phyloP scores from a whole-genome alignment of 23 tunicate species.

The Oikopleura dioica region DNA sequence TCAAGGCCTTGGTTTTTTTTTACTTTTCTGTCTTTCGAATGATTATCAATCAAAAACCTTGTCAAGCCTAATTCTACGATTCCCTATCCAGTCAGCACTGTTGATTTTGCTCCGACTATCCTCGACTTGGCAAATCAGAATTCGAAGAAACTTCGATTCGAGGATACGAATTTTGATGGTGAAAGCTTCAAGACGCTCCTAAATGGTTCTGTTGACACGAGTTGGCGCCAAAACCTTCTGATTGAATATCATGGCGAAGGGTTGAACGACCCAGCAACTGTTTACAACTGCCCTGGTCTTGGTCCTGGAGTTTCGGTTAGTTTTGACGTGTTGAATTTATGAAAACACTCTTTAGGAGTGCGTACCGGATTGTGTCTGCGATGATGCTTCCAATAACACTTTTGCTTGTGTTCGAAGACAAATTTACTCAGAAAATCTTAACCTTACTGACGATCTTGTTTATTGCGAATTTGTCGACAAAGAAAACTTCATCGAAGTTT shows the following conservation, averaged over 20 bases:
- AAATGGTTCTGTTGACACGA: background rate
- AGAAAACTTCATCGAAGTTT: constrained; percentile 67
- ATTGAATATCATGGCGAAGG: constrained; percentile 93
- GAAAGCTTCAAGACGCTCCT: background rate
- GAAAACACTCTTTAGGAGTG: constrained; percentile 38
- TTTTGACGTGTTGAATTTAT: background rate
- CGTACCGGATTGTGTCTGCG: constrained; percentile 91
- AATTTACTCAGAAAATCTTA: too few species aligned
- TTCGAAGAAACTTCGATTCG: constrained; percentile 14
- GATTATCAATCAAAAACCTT: too few species aligned
- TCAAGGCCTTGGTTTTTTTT: too few species aligned
- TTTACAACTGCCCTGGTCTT: constrained; percentile 33
- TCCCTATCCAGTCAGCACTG: constrained; percentile 24
- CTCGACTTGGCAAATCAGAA: constrained; percentile 44
- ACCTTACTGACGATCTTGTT: constrained; percentile 26
- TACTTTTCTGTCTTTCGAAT: too few species aligned
- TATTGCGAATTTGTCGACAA: constrained; percentile 79
- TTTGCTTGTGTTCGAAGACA: constrained; percentile 84
- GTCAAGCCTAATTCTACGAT: constrained; percentile 36
- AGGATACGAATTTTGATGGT: background rate
- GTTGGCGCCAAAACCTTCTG: constrained; percentile 57
- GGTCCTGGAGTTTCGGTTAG: constrained; percentile 60
- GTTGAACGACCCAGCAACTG: background rate
- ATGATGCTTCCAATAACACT: constrained; percentile 89
- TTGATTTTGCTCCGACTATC: constrained; percentile 72